Base-by-base conservation (phyloP, 2,113 vertebrate genomes). In the Actenoides hombroni region DNA sequence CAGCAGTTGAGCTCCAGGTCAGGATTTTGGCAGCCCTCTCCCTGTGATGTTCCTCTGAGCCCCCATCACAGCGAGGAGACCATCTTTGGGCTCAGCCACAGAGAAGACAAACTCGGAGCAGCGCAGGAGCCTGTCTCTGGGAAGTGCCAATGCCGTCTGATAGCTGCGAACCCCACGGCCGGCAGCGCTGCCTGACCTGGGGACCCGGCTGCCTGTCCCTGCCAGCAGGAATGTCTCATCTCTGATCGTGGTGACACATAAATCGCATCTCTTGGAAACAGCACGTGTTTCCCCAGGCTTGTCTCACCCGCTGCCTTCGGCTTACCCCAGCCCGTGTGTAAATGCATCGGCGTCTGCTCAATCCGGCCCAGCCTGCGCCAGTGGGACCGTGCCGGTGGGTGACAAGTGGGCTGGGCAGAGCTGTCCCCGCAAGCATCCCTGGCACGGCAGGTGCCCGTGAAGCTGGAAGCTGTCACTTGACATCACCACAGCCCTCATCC, bases 391-490 rank as follows among this genome's bases (percentile, higher is more conserved):
- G 54, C 51, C 1, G 6, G 40, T 0, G 0, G 23, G 73, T 28
- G 29, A 15, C 6, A 39, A 21, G 24, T 65, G 16, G 67, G 29
- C 33, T 75, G 88, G 46, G 25, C 1, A 4, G 31, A 56, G 16
- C 17, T 6, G 1, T 51, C 54, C 56, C 86, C 18, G 1, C 0
- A 2, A 46, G 49, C 10, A 1, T 35, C 60, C 82, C 63, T 1
- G 0, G 48, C 4, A 2, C 0, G 0, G 42, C 63, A 59, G 69
- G 46, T 48, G 26, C 21, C 57, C 1, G 2, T 14, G 21, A 7
- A 53, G 44, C 49, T 95, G 93, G 48, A 10, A 84, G 40, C 73
- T 84, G 44, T 61, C 83, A 39, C 76, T 60, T 16, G 20, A 13
- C 18, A 29, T 54, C 28, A n/a, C 69, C 70, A 64, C 23, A 5